phyloP scores from a whole-genome alignment of 1,140 invertebrate species.

The Anthonomus grandis region DNA sequence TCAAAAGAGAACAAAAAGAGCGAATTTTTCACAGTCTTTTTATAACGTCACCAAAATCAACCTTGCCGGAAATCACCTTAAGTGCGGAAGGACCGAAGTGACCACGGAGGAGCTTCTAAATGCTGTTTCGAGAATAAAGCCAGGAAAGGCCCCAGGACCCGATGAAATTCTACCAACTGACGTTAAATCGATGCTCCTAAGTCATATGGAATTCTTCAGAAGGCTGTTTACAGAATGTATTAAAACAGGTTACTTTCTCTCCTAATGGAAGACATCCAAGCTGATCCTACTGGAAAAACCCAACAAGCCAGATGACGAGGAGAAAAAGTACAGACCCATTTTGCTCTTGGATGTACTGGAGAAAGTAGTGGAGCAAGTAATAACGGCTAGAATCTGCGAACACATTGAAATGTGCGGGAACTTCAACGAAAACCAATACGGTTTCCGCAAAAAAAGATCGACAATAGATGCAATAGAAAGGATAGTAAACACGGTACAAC shows the following conservation, averaged over 20 bases:
- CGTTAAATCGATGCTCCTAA: constrained; percentile 10
- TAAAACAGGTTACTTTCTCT: constrained; percentile 15
- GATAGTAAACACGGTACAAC: background rate
- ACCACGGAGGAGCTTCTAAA: constrained; percentile 26
- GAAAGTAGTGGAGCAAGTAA: background rate
- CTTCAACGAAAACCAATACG: constrained; percentile 19
- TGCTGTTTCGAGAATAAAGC: constrained; percentile 16
- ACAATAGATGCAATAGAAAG: background rate
- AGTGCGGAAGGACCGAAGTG: no score
- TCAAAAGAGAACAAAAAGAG: no score
- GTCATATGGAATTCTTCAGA: background rate
- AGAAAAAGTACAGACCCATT: background rate
- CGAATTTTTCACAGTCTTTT: no score
- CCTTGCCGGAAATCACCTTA: no score
- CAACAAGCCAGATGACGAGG: constrained; percentile 4
- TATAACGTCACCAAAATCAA: no score
- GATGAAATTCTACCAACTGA: constrained; percentile 31
- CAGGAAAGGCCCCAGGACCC: constrained; percentile 32
- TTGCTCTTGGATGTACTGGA: background rate
- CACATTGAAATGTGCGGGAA: background rate
- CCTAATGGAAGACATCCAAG: constrained; percentile 24
- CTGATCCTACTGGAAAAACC: constrained; percentile 20
- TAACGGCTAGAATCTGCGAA: background rate
- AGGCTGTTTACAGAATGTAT: constrained; percentile 3
- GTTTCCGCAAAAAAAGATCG: background rate